phyloP scores from a whole-genome alignment of 30 jellyfish, hydroid and myxozoan species.

The Morbakka virulenta region DNA sequence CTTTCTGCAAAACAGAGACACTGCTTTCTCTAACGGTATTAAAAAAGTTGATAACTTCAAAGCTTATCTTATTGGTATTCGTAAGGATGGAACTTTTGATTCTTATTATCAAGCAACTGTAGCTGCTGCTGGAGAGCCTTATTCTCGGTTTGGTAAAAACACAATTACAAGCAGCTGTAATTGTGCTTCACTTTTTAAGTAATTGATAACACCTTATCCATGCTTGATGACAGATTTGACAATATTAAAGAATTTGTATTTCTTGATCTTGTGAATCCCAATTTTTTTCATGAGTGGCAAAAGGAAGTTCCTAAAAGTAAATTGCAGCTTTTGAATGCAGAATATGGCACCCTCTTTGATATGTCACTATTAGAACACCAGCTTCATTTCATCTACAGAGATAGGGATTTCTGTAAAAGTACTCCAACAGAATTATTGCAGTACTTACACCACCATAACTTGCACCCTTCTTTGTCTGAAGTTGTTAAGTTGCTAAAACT shows the following conservation, averaged over 20 bases:
- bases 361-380: constrained; percentile 14
- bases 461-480: constrained; percentile 15
- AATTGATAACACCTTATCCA: constrained; percentile 21
- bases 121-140: constrained; percentile 11
- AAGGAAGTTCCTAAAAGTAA: not conserved
- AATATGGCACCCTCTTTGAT: constrained; percentile 14
- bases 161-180: constrained; percentile 17
- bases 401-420: constrained; percentile 2
- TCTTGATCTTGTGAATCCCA: constrained; percentile 29
- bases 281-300: not conserved
- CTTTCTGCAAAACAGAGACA: constrained; percentile 27
- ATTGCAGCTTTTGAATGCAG: not conserved
- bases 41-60: not conserved
- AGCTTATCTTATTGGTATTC: not conserved
- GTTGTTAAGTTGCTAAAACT: constrained; percentile 6
- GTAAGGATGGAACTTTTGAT: not conserved
- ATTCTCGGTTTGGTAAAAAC: constrained; percentile 4
- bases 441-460: not conserved
- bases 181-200: not conserved
- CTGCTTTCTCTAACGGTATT: constrained; percentile 23
- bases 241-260: constrained; percentile 12
- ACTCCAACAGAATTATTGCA: not conserved
- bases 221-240: constrained; percentile 27
- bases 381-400: constrained; percentile 9
- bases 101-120: not conserved